phyloP scores from a whole-genome alignment of 2,888 invertebrate species.

The Rhagonycha fulva region DNA sequence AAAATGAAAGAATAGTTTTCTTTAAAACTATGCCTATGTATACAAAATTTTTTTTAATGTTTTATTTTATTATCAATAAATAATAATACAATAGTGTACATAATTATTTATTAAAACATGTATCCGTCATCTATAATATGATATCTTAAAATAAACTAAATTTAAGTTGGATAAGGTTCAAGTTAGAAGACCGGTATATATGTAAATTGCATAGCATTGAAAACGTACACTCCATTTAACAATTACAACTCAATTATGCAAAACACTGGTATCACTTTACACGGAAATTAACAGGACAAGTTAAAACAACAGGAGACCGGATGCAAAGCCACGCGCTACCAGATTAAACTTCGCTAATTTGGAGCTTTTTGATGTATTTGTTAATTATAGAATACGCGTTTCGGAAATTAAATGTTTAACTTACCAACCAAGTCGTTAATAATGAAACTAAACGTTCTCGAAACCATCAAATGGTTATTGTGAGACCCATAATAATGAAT shows the following conservation, averaged over 20 bases:
- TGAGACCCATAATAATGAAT: not conserved
- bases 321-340: slow-evolving; percentile 40
- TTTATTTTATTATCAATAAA: not conserved
- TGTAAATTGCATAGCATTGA: slow-evolving; percentile 53
- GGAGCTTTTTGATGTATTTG: slow-evolving; percentile 53
- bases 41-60: not conserved
- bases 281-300: slow-evolving; percentile 56
- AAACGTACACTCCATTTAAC: slow-evolving; percentile 55
- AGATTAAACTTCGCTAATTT: slow-evolving; percentile 50
- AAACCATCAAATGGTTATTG: not conserved
- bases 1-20: not conserved
- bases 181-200: slow-evolving; percentile 48
- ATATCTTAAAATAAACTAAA: slow-evolving; percentile 44
- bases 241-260: slow-evolving; percentile 57
- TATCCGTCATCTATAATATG: slow-evolving; percentile 8
- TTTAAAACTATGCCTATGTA: no score
- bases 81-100: not conserved
- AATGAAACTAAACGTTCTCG: slow-evolving; percentile 1
- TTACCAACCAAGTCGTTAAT: slow-evolving; percentile 23
- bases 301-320: slow-evolving; percentile 52
- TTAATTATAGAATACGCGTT: slow-evolving; percentile 50
- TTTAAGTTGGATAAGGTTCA: slow-evolving; percentile 42
- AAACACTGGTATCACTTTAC: slow-evolving; percentile 52
- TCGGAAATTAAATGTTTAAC: slow-evolving; percentile 49
- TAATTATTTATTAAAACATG: not conserved